Conservation (phyloP, 2,797 vertebrate genomes). For the Neoniphon sammara region DNA sequence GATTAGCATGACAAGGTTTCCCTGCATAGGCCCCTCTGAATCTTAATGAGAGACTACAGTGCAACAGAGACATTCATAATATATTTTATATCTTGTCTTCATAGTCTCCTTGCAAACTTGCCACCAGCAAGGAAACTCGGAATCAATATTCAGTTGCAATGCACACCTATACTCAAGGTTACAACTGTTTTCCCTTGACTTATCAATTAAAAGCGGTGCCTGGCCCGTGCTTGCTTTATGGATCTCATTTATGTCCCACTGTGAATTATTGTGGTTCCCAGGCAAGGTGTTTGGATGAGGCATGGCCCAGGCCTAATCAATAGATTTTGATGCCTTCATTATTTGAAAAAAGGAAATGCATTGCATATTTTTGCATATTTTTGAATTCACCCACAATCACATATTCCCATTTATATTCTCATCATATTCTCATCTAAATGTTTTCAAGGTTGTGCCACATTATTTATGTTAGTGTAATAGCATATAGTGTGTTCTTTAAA, state of each 20-base stretch:
- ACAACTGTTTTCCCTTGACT: slow-evolving; percentile 66
- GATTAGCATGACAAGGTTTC: slow-evolving; percentile 81
- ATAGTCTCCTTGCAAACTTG: slow-evolving; percentile 72
- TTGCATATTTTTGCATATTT: slow-evolving; percentile 32
- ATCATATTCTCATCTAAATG: background rate
- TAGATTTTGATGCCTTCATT: slow-evolving; percentile 39
- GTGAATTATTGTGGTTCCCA: slow-evolving; percentile 26
- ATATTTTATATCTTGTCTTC: slow-evolving; percentile 77
- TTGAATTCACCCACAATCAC: background rate
- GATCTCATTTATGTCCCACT: slow-evolving; percentile 42
- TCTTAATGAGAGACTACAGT: slow-evolving; percentile 78
- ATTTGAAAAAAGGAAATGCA: slow-evolving; percentile 29
- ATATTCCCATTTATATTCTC: slow-evolving; percentile 13
- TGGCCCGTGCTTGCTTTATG: slow-evolving; percentile 34
- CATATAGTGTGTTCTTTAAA: background rate
- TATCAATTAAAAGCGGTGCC: slow-evolving; percentile 76
- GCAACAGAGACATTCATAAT: slow-evolving; percentile 78
- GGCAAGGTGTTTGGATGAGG: slow-evolving; percentile 29
- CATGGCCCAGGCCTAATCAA: slow-evolving; percentile 25
- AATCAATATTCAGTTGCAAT: slow-evolving; percentile 82
- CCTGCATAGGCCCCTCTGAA: slow-evolving; percentile 68
- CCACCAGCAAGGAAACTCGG: slow-evolving; percentile 83
- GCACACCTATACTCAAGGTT: slow-evolving; percentile 78
- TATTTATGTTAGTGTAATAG: background rate
- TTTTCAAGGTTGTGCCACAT: slow-evolving; percentile 12